A percentile compares a stretch with the other conserved stretches of the same genome.
Conservation (phyloP, 2,888 invertebrate species). For the Atethmia centrago region DNA sequence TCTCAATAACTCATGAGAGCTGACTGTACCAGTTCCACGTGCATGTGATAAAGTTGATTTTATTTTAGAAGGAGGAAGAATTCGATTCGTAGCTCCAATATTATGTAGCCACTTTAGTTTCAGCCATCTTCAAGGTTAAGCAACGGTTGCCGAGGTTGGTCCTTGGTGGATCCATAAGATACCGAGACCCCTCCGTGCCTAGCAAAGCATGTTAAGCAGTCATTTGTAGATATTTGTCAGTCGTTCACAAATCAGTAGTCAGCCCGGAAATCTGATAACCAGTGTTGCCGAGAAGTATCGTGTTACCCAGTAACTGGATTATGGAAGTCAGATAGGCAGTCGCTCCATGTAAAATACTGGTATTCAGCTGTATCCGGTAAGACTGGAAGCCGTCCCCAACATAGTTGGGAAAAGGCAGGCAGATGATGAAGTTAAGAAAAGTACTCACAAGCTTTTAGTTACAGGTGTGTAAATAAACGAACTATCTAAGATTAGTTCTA, state of each 20-base stretch:
- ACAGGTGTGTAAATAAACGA: background rate
- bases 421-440: too few species aligned
- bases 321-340: too few species aligned
- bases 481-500: background rate
- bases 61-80: background rate
- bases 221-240: background rate
- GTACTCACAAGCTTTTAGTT: background rate
- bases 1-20: slow-evolving; percentile 56
- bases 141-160: background rate
- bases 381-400: too few species aligned
- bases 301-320: too few species aligned
- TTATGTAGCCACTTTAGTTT: too few species aligned
- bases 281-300: background rate
- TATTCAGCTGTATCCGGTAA: too few species aligned
- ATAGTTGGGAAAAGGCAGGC: too few species aligned
- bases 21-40: background rate
- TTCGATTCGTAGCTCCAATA: background rate
- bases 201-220: background rate
- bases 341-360: too few species aligned
- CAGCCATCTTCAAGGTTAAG: background rate
- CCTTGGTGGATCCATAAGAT: background rate
- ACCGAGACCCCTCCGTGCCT: background rate
- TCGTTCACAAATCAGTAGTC: background rate
- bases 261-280: background rate
- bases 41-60: slow-evolving; percentile 11